Conservation (phyloP, 1,140 invertebrate genomes). For the Zaprionus capensis region DNA sequence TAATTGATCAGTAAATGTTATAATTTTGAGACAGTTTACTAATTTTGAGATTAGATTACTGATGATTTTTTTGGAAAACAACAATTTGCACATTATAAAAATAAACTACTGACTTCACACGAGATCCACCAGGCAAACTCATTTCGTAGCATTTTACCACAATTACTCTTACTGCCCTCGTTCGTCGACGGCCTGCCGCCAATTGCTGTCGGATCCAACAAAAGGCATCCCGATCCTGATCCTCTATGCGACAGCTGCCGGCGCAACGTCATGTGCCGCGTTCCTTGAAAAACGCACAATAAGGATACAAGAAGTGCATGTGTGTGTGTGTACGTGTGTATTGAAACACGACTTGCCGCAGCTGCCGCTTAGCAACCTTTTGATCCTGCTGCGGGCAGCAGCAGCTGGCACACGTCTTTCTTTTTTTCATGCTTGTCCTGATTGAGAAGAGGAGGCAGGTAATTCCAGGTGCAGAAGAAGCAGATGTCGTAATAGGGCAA, state of each 20-base stretch:
- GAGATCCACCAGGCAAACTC: too few relatives aligned
- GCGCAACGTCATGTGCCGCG: constrained; percentile 47
- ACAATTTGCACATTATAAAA: too few relatives aligned
- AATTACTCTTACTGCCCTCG: constrained; percentile 18
- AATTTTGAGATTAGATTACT: too few relatives aligned
- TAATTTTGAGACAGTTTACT: too few relatives aligned
- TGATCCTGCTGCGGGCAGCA: constrained; percentile 66
- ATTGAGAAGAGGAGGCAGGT: constrained; percentile 49
- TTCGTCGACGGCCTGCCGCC: constrained; percentile 21
- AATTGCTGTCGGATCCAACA: constrained; percentile 27
- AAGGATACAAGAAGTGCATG: constrained; percentile 33
- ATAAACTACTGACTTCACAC: too few relatives aligned
- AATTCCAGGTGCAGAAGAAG: constrained; percentile 24
- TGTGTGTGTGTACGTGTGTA: constrained; percentile 12
- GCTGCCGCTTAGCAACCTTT: constrained; percentile 39
- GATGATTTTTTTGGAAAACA: too few relatives aligned
- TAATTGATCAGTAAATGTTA: too few relatives aligned
- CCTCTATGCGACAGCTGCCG: constrained; percentile 31
- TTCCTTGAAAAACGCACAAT: constrained; percentile 50
- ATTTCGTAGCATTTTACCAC: neutral
- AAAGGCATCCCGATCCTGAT: constrained; percentile 38
- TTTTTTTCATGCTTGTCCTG: constrained; percentile 30
- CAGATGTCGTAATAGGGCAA: constrained; percentile 68
- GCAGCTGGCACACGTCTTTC: constrained; percentile 73
- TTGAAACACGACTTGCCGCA: constrained; percentile 28